Conservation (phyloP, 2,797 vertebrate genomes). For the Aplochiton taeniatus region DNA sequence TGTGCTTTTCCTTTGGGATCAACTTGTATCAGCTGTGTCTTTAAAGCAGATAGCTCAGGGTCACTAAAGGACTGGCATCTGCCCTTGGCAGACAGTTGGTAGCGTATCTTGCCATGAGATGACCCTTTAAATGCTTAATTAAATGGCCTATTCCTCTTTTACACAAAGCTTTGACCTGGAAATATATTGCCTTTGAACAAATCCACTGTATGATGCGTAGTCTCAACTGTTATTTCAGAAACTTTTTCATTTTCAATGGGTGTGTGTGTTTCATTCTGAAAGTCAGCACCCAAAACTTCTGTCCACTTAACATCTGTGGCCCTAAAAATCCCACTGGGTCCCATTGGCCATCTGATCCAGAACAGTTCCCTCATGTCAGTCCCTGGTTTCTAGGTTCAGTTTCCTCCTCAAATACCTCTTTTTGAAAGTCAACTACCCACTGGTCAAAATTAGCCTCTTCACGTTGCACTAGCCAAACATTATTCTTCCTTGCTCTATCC, state of each 20-base stretch:
- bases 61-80: conserved; percentile 38
- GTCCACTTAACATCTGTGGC: conserved; percentile 17
- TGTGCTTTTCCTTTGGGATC: conserved; percentile 22
- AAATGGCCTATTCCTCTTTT: conserved; percentile 15
- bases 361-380: conserved; percentile 23
- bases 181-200: conserved; percentile 12
- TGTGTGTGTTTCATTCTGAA: conserved; percentile 2
- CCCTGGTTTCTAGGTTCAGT: conserved; percentile 24
- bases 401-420: conserved; percentile 26
- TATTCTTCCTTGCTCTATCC: conserved; percentile 31
- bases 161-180: conserved; percentile 10
- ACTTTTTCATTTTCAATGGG: neutral
- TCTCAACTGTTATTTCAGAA: too few species aligned
- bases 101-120: conserved; percentile 1
- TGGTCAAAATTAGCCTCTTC: conserved; percentile 55
- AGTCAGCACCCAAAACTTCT: neutral
- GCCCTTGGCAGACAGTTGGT: conserved; percentile 37
- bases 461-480: conserved; percentile 54
- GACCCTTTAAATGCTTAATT: conserved; percentile 33
- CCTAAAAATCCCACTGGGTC: conserved; percentile 10
- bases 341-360: conserved; percentile 22
- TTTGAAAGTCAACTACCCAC: conserved; percentile 20
- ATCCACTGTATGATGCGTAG: neutral
- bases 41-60: conserved; percentile 17
- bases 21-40: conserved; percentile 33